Base-by-base conservation (phyloP, 2,888 invertebrate species). In the Plusia festucae region DNA sequence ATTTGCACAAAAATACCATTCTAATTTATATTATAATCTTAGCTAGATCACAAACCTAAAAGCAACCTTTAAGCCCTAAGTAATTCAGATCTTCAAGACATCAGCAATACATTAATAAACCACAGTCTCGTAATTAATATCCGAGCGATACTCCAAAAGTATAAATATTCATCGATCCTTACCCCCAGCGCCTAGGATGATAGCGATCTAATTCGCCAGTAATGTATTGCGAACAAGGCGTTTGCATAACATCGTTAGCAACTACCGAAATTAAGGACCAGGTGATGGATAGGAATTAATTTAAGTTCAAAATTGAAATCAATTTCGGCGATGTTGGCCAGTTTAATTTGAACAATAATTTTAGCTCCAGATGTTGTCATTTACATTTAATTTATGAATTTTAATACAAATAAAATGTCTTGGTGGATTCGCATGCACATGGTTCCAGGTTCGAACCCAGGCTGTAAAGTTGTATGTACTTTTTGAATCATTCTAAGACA, bases 121-220 rank as follows among this genome's bases (percentile, higher is more conserved):
- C 53, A 44, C 53, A 51, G 65, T 58, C 72, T 74, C 76, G 81
- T 85, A 85, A 90, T 89, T 89, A 88, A 88, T 88, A 88, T 83
- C 83, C 74, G 78, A 76, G 73, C 60, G 44, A 56, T 60, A 73
- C 81, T 78, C 75, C 79, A 83, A 83, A 86, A 85, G 84, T 74
- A 86, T 90, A 87, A 89, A 90, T 88, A 90, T 88, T 86, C 84
- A 88, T 87, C 67, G 79, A 68, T 66, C 60, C 69, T 59, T 70
- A 68, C 78, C 55, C 40, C 52, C 70, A 16, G 32, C 52, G 62
- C 58, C 32, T 18, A 60, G 63, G 75, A 76, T 65, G 68, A 66
- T 80, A 76, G 66, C 72, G 64, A 78, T 78, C 70, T 72, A 68
- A 77, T 74, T 71, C 53, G 24, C 56, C 32, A 49, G 69, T 59